phyloP scores from a whole-genome alignment of 2,113 vertebrate genomes.

The Limnothrissa miodon region DNA sequence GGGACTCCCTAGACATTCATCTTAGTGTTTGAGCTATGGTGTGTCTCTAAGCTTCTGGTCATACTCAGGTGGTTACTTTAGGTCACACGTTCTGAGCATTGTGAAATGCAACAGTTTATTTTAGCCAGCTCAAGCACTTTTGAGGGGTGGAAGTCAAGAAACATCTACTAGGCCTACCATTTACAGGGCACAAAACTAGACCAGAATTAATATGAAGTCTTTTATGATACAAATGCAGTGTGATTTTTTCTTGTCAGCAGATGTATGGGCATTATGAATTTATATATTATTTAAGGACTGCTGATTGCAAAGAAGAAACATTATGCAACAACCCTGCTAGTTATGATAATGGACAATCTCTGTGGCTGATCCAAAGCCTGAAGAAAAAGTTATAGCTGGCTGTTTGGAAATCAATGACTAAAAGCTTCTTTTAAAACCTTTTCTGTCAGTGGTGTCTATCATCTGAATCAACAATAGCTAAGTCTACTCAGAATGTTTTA shows the following conservation, averaged over 20 bases:
- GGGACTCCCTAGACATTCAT: background rate
- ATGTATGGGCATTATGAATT: background rate
- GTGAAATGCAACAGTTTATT: background rate
- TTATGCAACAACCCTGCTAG: background rate
- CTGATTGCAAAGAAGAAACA: conserved; percentile 8
- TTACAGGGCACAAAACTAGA: background rate
- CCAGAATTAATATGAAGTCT: background rate
- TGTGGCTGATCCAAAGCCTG: background rate
- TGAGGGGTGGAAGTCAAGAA: background rate
- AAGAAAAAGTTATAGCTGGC: background rate
- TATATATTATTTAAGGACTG: background rate
- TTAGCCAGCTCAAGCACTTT: background rate
- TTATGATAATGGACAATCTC: background rate
- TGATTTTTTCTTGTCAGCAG: background rate
- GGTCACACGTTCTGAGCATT: background rate
- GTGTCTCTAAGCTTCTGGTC: background rate
- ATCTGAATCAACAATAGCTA: background rate
- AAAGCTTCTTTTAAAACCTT: background rate
- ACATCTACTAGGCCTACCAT: background rate
- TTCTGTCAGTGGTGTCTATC: background rate
- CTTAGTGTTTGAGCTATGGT: background rate
- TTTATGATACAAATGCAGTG: background rate
- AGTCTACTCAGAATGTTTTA: no score
- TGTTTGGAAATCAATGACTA: background rate
- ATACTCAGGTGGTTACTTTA: background rate